Percentiles rank a stretch among this genome's conserved stretches.
phyloP scores from a whole-genome alignment of 2,113 vertebrate species.

The Ahaetulla prasina region DNA sequence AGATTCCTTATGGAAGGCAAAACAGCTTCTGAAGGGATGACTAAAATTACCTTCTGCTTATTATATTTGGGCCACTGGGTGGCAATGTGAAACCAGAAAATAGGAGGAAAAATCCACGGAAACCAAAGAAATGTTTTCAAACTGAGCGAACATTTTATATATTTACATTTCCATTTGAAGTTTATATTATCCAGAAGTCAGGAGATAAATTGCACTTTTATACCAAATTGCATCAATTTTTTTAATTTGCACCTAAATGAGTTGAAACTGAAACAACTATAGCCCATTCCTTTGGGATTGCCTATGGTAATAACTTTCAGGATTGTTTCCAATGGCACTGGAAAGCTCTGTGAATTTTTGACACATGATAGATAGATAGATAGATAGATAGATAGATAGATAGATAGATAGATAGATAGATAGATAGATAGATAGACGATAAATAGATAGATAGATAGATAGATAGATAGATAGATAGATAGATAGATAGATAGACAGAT shows the following conservation, averaged over 20 bases:
- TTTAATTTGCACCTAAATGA: neutral
- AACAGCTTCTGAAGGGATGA: neutral
- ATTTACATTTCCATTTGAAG: neutral
- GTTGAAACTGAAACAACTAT: neutral
- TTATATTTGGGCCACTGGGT: conserved; percentile 17
- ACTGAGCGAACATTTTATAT: accelerated
- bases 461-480: too few relatives aligned
- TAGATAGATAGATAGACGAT: too few relatives aligned
- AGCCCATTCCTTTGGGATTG: neutral
- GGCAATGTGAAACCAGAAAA: conserved; percentile 7
- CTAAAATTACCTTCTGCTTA: neutral
- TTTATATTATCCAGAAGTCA: neutral
- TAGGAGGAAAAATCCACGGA: neutral
- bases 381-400: too few relatives aligned
- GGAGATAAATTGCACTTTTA: neutral
- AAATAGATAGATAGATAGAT: too few relatives aligned
- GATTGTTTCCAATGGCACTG: neutral
- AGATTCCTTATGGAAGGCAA: neutral
- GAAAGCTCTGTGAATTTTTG: neutral
- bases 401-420: too few relatives aligned
- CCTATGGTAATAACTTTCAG: neutral
- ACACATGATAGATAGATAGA: neutral
- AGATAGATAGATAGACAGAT: too few relatives aligned
- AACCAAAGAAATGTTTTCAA: neutral
- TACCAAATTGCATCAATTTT: neutral